Percentiles rank a stretch among this genome's conserved stretches.
These are phyloP conservation scores for Microplitis deprimator DNA, from an alignment of 2,888 invertebrate genomes.

Conservation along the genomic window DNA sequence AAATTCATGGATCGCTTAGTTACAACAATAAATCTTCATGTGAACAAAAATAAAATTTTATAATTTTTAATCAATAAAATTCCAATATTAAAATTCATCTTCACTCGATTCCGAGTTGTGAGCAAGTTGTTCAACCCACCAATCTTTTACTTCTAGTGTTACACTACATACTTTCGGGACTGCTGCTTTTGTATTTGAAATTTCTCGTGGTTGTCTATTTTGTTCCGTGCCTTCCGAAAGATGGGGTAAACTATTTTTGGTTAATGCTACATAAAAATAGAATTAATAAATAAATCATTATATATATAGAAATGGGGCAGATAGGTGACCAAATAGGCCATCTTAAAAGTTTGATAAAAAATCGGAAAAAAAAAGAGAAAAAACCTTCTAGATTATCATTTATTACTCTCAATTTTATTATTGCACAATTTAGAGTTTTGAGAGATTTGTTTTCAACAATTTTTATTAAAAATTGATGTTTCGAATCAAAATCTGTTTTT, in stretches of 20 bases:
- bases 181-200: conserved; percentile 70
- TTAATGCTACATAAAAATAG: conserved; percentile 66
- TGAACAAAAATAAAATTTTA: neutral
- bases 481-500: too few relatives aligned
- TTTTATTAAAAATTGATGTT: too few relatives aligned
- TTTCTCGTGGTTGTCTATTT: conserved; percentile 70
- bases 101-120: conserved; percentile 77
- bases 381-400: too few relatives aligned
- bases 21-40: neutral
- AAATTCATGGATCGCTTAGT: neutral
- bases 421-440: too few relatives aligned
- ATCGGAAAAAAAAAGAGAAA: too few relatives aligned
- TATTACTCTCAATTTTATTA: too few relatives aligned
- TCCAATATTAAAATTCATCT: conserved; percentile 71
- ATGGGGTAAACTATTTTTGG: conserved; percentile 74
- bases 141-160: conserved; percentile 84
- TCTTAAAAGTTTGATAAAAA: too few relatives aligned
- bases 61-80: neutral
- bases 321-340: neutral
- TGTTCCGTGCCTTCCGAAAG: conserved; percentile 72
- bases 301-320: neutral
- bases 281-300: neutral
- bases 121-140: conserved; percentile 87
- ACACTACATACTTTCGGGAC: conserved; percentile 74
- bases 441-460: too few relatives aligned